Conservation (phyloP, 2,797 vertebrate species). For the Myotis vivesi region DNA sequence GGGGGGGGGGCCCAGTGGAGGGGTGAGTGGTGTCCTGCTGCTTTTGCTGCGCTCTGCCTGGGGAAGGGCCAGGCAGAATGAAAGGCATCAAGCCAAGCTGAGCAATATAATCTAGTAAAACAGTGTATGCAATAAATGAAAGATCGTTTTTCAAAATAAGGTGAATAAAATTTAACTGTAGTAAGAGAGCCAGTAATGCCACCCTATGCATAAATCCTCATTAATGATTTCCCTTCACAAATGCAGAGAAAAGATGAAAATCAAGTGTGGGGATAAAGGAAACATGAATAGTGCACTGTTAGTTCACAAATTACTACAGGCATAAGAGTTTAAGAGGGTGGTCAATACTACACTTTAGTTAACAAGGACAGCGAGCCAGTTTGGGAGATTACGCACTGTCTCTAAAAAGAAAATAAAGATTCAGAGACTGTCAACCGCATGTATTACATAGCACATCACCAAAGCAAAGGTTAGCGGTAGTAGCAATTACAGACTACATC, state of each 20-base stretch:
- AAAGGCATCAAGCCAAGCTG: not conserved
- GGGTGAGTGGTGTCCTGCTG: not conserved
- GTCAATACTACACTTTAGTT: not conserved
- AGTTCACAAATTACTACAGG: conserved; percentile 14
- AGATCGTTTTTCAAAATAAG: not conserved
- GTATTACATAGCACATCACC: not conserved
- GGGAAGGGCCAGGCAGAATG: not conserved
- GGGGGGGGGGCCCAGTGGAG: accelerated
- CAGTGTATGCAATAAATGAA: not conserved
- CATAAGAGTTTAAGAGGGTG: not conserved
- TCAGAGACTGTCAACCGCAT: not conserved
- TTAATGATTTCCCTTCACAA: not conserved
- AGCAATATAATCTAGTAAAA: not conserved
- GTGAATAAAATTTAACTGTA: not conserved
- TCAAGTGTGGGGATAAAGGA: not conserved
- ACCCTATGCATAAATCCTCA: not conserved
- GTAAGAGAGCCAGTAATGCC: not conserved
- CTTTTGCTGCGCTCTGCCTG: not conserved
- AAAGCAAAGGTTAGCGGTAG: not conserved
- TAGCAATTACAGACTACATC: not conserved
- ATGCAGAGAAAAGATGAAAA: not conserved
- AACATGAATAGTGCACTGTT: not conserved
- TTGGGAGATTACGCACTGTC: not conserved
- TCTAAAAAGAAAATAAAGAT: conserved; percentile 46
- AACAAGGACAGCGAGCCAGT: not conserved